phyloP scores from a whole-genome alignment of 2,797 vertebrate species.

The Notolabrus celidotus region DNA sequence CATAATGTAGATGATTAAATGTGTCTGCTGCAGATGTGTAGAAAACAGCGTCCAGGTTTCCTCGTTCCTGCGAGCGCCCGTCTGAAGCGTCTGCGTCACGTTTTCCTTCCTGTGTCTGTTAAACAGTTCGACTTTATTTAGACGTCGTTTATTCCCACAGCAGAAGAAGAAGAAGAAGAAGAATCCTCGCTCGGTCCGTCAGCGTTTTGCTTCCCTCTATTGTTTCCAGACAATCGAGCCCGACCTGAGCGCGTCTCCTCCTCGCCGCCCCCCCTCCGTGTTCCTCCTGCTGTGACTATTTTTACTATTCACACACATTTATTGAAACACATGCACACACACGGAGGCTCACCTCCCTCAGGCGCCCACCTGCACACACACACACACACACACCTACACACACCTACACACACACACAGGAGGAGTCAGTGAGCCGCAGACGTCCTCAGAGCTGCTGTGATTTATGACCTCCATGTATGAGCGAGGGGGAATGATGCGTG shows the following conservation, averaged over 20 bases:
- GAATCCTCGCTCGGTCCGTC: conserved; percentile 40
- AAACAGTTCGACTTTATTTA: conserved; percentile 17
- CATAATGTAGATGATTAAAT: not conserved
- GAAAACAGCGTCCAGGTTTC: not conserved
- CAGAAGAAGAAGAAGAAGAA: conserved; percentile 38
- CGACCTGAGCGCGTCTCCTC: conserved; percentile 16
- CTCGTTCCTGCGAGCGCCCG: not conserved
- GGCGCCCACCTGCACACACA: conserved; percentile 14
- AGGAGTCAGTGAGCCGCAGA: conserved; percentile 29
- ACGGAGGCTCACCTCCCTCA: conserved; percentile 21
- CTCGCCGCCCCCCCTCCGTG: not conserved
- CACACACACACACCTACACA: conserved; percentile 23
- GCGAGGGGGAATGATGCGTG: not conserved
- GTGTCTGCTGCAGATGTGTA: not conserved
- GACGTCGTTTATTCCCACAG: conserved; percentile 40
- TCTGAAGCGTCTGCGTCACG: conserved; percentile 2
- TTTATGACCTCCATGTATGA: conserved; percentile 52
- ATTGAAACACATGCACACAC: conserved; percentile 32
- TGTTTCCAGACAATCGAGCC: conserved; percentile 69
- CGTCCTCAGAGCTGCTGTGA: conserved; percentile 50
- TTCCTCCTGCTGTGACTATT: conserved; percentile 39
- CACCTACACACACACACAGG: conserved; percentile 10
- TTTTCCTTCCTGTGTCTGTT: conserved; percentile 50
- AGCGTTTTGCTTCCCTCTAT: conserved; percentile 63
- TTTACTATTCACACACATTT: conserved; percentile 41